A percentile compares a stretch with the other conserved stretches of the same genome.
Conservation (phyloP, 1,140 invertebrate species). For the Aphaenogaster floridana region DNA sequence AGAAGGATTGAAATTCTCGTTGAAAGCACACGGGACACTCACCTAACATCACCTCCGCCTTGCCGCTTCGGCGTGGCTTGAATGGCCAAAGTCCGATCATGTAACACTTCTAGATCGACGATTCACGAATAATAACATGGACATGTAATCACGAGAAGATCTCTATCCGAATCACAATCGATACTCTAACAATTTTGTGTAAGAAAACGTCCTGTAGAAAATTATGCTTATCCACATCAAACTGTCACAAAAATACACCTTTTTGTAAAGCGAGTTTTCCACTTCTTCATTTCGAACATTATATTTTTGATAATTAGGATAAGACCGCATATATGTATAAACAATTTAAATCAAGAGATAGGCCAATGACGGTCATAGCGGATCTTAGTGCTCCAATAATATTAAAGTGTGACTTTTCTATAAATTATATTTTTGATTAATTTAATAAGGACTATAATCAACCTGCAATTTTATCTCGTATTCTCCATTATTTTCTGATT, state of each 20-base stretch:
- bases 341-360: too few relatives aligned
- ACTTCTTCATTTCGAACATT: neutral
- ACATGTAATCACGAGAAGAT: neutral
- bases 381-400: too few relatives aligned
- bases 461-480: neutral
- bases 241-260: neutral
- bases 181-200: neutral
- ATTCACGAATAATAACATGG: slow-evolving; percentile 3
- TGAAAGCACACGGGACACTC: slow-evolving; percentile 73
- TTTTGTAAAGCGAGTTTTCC: neutral
- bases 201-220: neutral
- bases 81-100: slow-evolving; percentile 88
- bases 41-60: slow-evolving; percentile 88
- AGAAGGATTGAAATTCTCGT: neutral
- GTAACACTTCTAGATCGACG: slow-evolving; percentile 40
- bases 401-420: too few relatives aligned
- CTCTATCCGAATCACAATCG: neutral
- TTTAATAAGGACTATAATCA: neutral
- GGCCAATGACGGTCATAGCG: too few relatives aligned
- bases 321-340: too few relatives aligned
- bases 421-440: neutral
- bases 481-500: neutral
- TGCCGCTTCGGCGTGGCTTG: slow-evolving; percentile 86
- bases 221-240: neutral
- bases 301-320: neutral